Evolutionary conservation across 2,113 vertebrate genomes (phyloP).

Genomic region (Arenaria interpres): DNA sequence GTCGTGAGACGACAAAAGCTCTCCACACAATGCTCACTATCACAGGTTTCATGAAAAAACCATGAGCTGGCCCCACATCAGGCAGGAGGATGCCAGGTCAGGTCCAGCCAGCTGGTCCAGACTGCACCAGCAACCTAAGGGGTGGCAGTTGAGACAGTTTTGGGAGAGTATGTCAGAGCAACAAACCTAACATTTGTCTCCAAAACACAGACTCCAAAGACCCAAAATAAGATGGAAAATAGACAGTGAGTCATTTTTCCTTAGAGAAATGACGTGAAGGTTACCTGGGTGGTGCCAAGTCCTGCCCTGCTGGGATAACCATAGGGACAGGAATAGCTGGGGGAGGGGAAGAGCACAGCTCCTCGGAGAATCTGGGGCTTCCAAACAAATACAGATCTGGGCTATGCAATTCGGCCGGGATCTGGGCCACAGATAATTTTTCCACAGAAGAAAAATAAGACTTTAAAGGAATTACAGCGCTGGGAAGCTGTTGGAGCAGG

Average conservation of each 20-base stretch:
- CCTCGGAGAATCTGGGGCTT: rapidly evolving
- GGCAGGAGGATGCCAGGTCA: neutral
- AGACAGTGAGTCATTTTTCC: conserved; percentile 68
- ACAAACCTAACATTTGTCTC: neutral
- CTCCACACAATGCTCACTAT: neutral
- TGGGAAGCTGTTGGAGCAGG: neutral
- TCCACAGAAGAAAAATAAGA: neutral
- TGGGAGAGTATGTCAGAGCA: neutral
- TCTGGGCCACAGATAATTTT: neutral
- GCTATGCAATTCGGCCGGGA: neutral
- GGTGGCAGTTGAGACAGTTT: neutral
- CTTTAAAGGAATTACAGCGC: neutral
- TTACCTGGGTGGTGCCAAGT: conserved; percentile 53
- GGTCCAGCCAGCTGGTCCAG: conserved; percentile 3
- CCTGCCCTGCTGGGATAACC: conserved; percentile 52
- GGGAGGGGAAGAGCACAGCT: neutral
- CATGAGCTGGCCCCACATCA: neutral
- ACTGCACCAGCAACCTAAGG: neutral
- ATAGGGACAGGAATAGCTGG: conserved; percentile 34
- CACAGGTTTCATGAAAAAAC: neutral
- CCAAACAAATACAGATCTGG: neutral
- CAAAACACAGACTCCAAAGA: conserved; percentile 42
- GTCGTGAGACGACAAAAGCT: neutral
- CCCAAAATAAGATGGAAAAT: conserved; percentile 62
- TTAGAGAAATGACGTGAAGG: conserved; percentile 54